Percentiles rank a stretch among this genome's conserved stretches.
Evolutionary conservation across 1,140 invertebrate species (phyloP).

Genomic region (Drosophila elegans): DNA sequence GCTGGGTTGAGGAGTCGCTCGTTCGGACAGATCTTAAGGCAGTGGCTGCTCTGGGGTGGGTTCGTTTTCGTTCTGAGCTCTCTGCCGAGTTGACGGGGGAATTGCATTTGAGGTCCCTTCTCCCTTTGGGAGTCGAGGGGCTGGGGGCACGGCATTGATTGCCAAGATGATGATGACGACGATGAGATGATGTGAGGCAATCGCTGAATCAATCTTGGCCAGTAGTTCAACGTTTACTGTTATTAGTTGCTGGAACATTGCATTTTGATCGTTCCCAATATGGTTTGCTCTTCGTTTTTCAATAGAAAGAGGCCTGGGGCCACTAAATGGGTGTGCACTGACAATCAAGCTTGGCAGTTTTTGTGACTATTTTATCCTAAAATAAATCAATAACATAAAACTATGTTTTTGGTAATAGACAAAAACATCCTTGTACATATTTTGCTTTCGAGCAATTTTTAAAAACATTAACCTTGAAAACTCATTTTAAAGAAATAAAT

Average conservation of each 20-base stretch:
- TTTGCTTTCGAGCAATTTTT: too few relatives aligned
- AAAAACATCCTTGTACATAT: too few relatives aligned
- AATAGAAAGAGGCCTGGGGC: conserved; percentile 5
- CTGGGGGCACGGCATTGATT: conserved; percentile 31
- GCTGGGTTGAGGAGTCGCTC: conserved; percentile 9
- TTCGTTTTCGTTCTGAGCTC: conserved; percentile 4
- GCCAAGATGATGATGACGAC: conserved; percentile 51
- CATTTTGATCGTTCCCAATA: conserved; percentile 42
- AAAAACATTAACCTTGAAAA: background rate
- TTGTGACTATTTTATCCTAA: background rate
- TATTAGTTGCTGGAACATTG: conserved; percentile 61
- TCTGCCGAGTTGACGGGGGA: conserved; percentile 51
- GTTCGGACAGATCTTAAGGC: conserved; percentile 16
- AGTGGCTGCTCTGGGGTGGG: conserved; percentile 16
- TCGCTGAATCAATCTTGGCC: conserved; percentile 74
- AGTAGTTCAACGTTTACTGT: conserved; percentile 76
- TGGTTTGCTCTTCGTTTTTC: conserved; percentile 1
- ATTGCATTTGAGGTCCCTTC: conserved; percentile 35
- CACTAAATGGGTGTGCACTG: conserved; percentile 3
- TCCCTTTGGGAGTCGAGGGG: conserved; percentile 7
- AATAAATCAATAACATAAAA: background rate
- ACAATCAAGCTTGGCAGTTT: background rate
- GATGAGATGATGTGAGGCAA: conserved; percentile 71
- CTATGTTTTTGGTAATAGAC: background rate
- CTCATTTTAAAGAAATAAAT: background rate